Evolutionary conservation across 2,888 invertebrate species (phyloP), one percentile per base, ranked within the genome.

Genomic region (Blastobasis adustella): DNA sequence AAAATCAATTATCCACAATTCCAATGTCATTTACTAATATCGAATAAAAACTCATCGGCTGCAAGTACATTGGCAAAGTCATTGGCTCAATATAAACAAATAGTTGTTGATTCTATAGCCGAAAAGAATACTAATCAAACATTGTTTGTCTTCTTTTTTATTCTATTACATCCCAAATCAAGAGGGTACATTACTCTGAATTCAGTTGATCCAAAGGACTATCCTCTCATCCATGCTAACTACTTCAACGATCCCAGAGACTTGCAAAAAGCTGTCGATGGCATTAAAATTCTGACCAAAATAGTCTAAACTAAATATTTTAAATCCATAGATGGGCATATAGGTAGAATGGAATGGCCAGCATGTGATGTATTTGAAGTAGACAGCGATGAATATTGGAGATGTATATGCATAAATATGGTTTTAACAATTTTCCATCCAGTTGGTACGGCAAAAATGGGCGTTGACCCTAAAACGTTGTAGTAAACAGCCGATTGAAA

Each of bases 361-460:
- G 56, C 62, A 10, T 82, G 81, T 61, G 62, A 76, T 52, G 38
- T 52, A 40, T 66, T 59, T 10, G 55, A 63, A 53, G 58, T 76
- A 38, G 66, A 70, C 51, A 74, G 71, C 54, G 58, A 59, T 41
- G 59, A 62, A 7, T 81, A 82, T 55, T 80, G 81, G 79, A 63
- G 65, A 58, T 77, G 79, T 55, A 64, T 76, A 49, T 64, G 69
- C 54, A 69, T 91, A n/a, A 93, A 94, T 66, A 67, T 73, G 56
- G 67, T 67, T 3, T 37, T 55, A 0, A 69, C 76, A 6, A 90
- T 93, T 38, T 94, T 92, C 62, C 94, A 95, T 76, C 94, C 93
- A 0, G 90, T 91, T 5, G 92, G 94, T 6, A 91, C 91, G 0
- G 82, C 89, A 0, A 90, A 79, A 66, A 92, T 92, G 92, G 92